Base-by-base conservation (phyloP, 2,888 invertebrate genomes). In the Hyposoter didymator region DNA sequence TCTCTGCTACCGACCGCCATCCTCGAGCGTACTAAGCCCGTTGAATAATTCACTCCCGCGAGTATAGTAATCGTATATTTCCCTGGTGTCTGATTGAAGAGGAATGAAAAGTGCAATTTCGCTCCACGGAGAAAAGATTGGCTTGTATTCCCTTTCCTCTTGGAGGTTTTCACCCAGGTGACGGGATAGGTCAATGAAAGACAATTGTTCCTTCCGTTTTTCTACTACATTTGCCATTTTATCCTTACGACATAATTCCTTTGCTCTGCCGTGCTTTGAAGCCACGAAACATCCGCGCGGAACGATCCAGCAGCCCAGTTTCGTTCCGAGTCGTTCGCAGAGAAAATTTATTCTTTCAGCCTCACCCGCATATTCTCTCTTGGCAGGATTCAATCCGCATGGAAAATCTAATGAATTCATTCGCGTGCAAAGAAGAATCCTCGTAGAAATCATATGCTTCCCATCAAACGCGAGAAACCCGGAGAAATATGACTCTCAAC, bases 21-120 rank as follows among this genome's bases (percentile, higher is more conserved):
- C 62, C 79, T 32, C 69, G 78, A 69, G 73, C 74, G 62, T 74
- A 74, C 79, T 69, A 64, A 80, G 70, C 70, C 72, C 80, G 79
- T 80, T 84, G 84, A 84, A 84, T 84, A 84, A 84, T 84, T 84
- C 84, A 84, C 84, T 75, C 84, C 74, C 74, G 75, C 69, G 80
- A 75, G 84, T 84, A 84, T 75, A 80, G 84, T 84, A 80, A 84
- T 84, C 84, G 75, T 84, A 80, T 79, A 84, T 84, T 84, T 84
- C 84, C 84, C 84, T 52, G 75, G 84, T 75, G 84, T 80, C 84
- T 84, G 84, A 84, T 84, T 84, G 84, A 84, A 84, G 84, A 84
- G 84, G 75, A 84, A 84, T 75, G 84, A 84, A 84, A 84, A 84
- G 79, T 75, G 84, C 84, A 84, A 75, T 80, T 84, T 75, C 70